phyloP scores from a whole-genome alignment of 2,113 vertebrate species.

The Pterocles burchelli region DNA sequence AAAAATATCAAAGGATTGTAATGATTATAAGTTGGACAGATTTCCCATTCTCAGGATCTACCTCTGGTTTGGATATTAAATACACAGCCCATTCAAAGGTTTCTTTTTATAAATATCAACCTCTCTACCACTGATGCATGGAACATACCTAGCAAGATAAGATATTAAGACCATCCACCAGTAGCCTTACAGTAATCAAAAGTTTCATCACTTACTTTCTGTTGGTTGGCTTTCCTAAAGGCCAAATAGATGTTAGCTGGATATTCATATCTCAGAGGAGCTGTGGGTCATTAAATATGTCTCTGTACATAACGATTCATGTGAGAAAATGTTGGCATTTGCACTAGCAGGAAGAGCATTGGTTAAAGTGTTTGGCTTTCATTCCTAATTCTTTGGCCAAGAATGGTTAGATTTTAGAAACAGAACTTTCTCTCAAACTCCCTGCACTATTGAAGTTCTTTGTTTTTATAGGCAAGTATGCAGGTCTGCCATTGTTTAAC shows the following conservation, averaged over 20 bases:
- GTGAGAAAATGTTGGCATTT: conserved; percentile 19
- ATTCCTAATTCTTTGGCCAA: background rate
- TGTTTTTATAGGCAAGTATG: background rate
- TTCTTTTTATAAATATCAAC: background rate
- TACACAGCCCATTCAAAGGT: background rate
- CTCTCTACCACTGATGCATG: background rate
- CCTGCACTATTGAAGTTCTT: background rate
- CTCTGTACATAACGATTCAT: background rate
- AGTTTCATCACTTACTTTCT: background rate
- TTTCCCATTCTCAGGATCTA: background rate
- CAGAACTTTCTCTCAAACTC: background rate
- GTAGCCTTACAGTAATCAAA: background rate
- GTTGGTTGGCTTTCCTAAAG: background rate
- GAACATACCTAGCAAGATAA: background rate
- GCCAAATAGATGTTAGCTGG: background rate
- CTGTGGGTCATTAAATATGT: background rate
- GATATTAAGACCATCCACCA: conserved; percentile 13
- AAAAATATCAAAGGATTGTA: background rate
- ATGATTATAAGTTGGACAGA: background rate
- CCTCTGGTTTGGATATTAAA: background rate
- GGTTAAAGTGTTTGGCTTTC: background rate
- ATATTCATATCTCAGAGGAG: background rate
- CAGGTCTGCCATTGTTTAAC: background rate
- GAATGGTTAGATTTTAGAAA: background rate
- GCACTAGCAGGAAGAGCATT: background rate